These are phyloP conservation scores for Erebia aethiops DNA, from an alignment of 2,888 invertebrate genomes.

Conservation along the genomic window DNA sequence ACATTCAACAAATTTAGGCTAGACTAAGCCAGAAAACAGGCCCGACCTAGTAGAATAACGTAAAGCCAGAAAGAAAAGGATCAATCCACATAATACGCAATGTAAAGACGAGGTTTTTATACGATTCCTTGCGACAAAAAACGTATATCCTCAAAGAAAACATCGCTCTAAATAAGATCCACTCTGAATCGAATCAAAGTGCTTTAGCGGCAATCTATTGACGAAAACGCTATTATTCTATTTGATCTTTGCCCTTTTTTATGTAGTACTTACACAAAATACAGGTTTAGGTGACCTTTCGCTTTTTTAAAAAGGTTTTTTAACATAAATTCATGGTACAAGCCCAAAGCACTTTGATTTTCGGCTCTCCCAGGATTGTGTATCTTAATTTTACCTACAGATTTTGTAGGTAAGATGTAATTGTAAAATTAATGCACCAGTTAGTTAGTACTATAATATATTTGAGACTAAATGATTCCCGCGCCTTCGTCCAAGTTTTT, in stretches of 20 bases:
- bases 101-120: slow-evolving; percentile 18
- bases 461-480: too few relatives aligned
- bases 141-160: slow-evolving; percentile 19
- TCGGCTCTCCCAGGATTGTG: too few relatives aligned
- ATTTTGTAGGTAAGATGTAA: too few relatives aligned
- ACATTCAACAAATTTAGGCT: too few relatives aligned
- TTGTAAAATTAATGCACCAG: too few relatives aligned
- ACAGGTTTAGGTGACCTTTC: neutral
- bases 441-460: too few relatives aligned
- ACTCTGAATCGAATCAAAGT: slow-evolving; percentile 31
- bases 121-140: neutral
- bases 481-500: too few relatives aligned
- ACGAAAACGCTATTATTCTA: slow-evolving; percentile 14
- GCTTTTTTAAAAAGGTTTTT: neutral
- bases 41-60: neutral
- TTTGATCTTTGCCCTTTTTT: slow-evolving; percentile 12
- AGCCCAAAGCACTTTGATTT: too few relatives aligned
- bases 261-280: neutral
- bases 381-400: too few relatives aligned
- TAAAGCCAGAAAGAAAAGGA: neutral
- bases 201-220: slow-evolving; percentile 23
- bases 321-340: neutral
- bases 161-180: slow-evolving; percentile 21
- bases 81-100: neutral
- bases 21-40: too few relatives aligned